phyloP scores from a whole-genome alignment of 1,140 invertebrate species.

The Trichonephila clavipes region DNA sequence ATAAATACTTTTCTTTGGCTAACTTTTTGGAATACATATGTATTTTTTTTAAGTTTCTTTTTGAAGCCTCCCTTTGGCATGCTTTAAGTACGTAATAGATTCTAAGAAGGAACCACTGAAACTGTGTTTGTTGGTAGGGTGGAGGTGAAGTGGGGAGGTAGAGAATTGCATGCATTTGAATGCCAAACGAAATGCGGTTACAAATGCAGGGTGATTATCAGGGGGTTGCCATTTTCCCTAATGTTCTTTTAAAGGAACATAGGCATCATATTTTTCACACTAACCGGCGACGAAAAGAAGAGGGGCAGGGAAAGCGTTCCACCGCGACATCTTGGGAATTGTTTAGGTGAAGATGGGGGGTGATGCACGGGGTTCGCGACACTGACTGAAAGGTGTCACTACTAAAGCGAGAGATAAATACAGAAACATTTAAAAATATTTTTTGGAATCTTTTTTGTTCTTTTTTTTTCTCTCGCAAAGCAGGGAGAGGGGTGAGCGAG shows the following conservation, averaged over 20 bases:
- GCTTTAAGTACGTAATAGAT: slow-evolving; percentile 61
- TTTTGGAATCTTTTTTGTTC: background rate
- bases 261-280: slow-evolving; percentile 75
- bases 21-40: background rate
- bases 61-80: background rate
- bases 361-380: background rate
- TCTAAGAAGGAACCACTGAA: background rate
- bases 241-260: slow-evolving; percentile 75
- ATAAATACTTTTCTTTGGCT: slow-evolving; percentile 49
- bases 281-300: slow-evolving; percentile 2
- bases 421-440: slow-evolving; percentile 69
- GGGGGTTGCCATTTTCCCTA: slow-evolving; percentile 54
- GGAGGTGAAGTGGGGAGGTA: background rate
- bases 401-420: slow-evolving; percentile 64
- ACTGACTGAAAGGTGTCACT: slow-evolving; percentile 61
- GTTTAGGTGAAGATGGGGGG: background rate
- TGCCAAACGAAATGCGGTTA: slow-evolving; percentile 69
- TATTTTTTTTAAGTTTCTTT: background rate
- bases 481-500: background rate
- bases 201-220: slow-evolving; percentile 74
- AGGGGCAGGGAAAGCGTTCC: background rate
- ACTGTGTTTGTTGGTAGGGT: background rate
- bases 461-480: background rate
- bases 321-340: slow-evolving; percentile 58
- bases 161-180: slow-evolving; percentile 68